Evolutionary conservation across 2,888 invertebrate genomes (phyloP).

Genomic region (Melikaiella ostensackeni): DNA sequence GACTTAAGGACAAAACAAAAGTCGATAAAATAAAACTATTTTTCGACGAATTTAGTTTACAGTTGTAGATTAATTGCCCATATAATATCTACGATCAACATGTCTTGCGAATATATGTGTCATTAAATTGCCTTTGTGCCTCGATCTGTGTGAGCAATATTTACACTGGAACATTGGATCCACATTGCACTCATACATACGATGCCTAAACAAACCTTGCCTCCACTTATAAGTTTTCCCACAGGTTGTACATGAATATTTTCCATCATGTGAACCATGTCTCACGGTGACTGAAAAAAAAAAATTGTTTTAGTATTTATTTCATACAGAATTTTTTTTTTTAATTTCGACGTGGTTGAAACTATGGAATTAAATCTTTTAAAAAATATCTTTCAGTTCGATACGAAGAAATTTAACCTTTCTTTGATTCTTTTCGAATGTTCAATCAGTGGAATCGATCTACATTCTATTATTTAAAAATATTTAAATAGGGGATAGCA

Average conservation of each 20-base stretch:
- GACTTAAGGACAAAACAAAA: neutral
- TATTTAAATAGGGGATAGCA: no score
- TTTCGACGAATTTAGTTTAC: neutral
- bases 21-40: neutral
- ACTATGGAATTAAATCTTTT: neutral
- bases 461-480: no score
- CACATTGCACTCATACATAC: constrained; percentile 28
- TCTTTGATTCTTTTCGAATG: no score
- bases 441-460: no score
- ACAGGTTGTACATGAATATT: constrained; percentile 18
- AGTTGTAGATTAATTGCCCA: neutral
- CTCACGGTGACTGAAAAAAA: constrained; percentile 6
- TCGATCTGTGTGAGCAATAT: constrained; percentile 10
- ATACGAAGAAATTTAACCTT: neutral
- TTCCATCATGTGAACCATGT: neutral
- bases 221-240: constrained; percentile 30
- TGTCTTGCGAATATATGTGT: constrained; percentile 26
- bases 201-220: constrained; percentile 31
- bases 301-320: neutral
- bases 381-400: neutral
- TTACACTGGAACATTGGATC: constrained; percentile 20
- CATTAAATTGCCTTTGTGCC: constrained; percentile 36
- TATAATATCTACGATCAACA: constrained; percentile 3
- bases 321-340: neutral
- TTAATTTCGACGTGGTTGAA: neutral